Base-by-base conservation (phyloP, 2,113 vertebrate species). In the Columbina picui region DNA sequence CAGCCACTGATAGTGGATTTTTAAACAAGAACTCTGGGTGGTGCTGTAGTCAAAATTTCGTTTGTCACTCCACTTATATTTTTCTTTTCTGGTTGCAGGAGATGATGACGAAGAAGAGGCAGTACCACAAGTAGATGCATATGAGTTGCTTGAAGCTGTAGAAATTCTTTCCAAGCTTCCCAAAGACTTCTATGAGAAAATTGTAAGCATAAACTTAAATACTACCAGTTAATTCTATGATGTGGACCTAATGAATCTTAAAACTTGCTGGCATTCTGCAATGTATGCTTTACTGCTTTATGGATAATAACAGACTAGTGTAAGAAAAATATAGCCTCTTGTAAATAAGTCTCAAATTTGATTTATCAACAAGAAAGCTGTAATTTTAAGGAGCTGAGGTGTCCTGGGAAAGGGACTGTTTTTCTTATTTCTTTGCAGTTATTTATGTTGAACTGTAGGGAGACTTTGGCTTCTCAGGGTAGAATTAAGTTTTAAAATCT, bases 171-270 rank as follows among this genome's bases (percentile, higher is more conserved):
- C 99, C 68, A 99, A 99, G 97, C 96, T 99, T 93, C 99, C 99
- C 53, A 99, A 99, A 98, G 99, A 99, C 91, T 99, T 99, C 96
- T 99, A 99, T 96, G 99, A 99, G 27, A 99, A 99, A 98, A 99
- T 99, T 94, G 99, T 99, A 98, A 98, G 99, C 97, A 73, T 67
- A 64, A 39, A 52, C 64, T 84, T 81, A 55, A 61, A 63, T 47
- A 45, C 18, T 96, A 13, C 25, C 10, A 36, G 36, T 83, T 76
- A 75, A 30, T 70, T 84, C 32, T 76, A 1, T 43, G 8, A 6
- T 30, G 4, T 43, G 20, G 27, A 41, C 41, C 47, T 95, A 50
- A 47, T 39, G 26, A n/a, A 25, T 47, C 30, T 70, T 43, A 60
- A 77, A 32, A 25, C 6, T 14, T 76, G 16, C 0, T 4, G 41